Evolutionary conservation across 1,140 invertebrate species (phyloP), one percentile per base, ranked within the genome.

Genomic region (Atta texana): DNA sequence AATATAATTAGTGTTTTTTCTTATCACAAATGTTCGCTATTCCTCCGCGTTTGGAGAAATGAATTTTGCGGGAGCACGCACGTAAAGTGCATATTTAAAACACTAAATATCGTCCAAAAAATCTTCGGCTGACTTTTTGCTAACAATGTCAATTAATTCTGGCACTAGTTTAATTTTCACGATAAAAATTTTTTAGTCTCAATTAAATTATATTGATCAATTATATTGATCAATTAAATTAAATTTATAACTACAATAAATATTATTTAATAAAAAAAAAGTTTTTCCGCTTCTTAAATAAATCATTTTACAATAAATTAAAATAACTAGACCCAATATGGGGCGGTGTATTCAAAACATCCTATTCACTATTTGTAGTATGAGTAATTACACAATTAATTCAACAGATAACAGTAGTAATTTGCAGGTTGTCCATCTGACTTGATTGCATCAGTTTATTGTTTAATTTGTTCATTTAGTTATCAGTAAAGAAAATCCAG

Each of bases 1-100:
- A 53, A 77, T 84, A 89, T 44, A 44, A 44, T 78, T 75, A 14
- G 12, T 3, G 81, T 72, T 51, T 53, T 39, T 63, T 64, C 24
- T 55, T 89, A 89, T 89, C 68, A 86, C 74, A 89, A 89, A 69
- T 44, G n/a, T 28, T 57, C 12, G 69, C 34, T 21, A 21, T 51
- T 51, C 14, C 14, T 51, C 21, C 59, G 28, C 18, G 6, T 5
- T 31, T 4, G 78, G 10, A 59, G 39, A n/a, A 57, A 44, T 55
- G 34, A 57, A 82, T 61, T 16, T 57, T 44, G 24, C 53, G 21
- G 2, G n/a, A 44, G 28, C 53, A 39, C 18, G 34, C 24, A 44
- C 18, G 53, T 39, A 81, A 81, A 81, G 49, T 31, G 53, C 68
- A 39, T 44, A 44, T 69, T 53, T 69, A 68, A 78, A n/a, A 69